Evolutionary conservation across 2,888 invertebrate genomes (phyloP), one percentile per base, ranked within the genome.

Genomic region (Scaptomyza cyrtandrae): DNA sequence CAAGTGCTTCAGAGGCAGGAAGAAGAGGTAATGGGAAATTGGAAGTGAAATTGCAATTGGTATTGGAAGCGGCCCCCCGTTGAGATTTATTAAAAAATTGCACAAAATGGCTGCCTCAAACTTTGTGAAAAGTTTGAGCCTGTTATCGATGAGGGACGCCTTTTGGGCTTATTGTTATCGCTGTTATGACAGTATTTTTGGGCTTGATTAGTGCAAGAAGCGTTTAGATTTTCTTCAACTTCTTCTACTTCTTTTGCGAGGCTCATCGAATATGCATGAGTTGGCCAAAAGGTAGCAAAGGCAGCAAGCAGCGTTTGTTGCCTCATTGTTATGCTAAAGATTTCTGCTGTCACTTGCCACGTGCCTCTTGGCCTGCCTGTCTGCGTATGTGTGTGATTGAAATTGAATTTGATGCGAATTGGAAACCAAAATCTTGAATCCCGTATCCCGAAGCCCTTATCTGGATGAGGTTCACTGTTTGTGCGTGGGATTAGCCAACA

Each of bases 251-350:
- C 45, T 3, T 35, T 19, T 27, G 4, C 24, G 16, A 56, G 55
- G 44, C 80, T 86, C 88, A 80, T 88, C 75, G 72, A 83, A 88
- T 86, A 88, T 87, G 87, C 82, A 89, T 88, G 79, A 88, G 82
- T 65, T 71, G 80, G 78, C 67, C 78, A 41, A 80, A 87, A 85
- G 83, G 74, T 75, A 80, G 71, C 48, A 54, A 19, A 31, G 6
- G 33, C 11, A 35, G 35, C 35, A 10, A 14, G 44, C 35, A n/a
- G 55, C 62, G 57, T 35, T 60, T 69, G 31, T 53, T 54, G 59
- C 37, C 45, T 49, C 66, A 76, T 89, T 88, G 90, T 88, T 85
- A 88, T 88, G 90, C 88, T 85, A 88, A 88, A 77, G 78, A 78
- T 71, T 60, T 86, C 66, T 61, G 66, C 84, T 83, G 85, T 88